Base-by-base conservation (phyloP, 2,888 invertebrate genomes). In the Entomobrya proxima region DNA sequence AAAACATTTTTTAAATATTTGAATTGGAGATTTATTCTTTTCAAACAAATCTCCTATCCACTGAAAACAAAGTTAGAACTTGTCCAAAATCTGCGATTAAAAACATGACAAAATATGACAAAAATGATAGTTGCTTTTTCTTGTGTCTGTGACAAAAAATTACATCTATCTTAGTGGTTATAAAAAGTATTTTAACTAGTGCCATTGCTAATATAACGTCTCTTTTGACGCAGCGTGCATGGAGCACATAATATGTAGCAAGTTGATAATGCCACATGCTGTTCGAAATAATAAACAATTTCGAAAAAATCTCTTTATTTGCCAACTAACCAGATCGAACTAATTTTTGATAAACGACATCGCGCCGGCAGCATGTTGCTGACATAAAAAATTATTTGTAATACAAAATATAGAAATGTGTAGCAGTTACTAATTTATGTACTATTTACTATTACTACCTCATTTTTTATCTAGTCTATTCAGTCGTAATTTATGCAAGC, bases 401-500 rank as follows among this genome's bases (percentile, higher is more conserved):
- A 40, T 6, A 67, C 67, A 67, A 27, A 72, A 47, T 47, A 30
- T 13, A 18, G 47, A 30, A 44, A 44, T 72, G 72, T 64, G n/a
- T n/a, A n/a, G n/a, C n/a, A n/a, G n/a, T n/a, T n/a, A 61, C 6
- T 1, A 61, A 30, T 2, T 30, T 58, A n/a, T 32, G 7, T 30
- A 32, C 7, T 0, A 11, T 58, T 32, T 32, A 7, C 61, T 15
- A 61, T 32, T 32, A 64, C 64, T 64, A 64, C 7, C 37, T 37
- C 21, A 35, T 64, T n/a, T 61, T 61, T 64, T 37, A 18, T 35
- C 7, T 27, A n/a, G 1, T 24, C 40, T 64, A 7, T n/a, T 11
- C 30, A 13, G 21, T n/a, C 40, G 47, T 72, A 72, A 47, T 72
- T 44, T 72, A 72, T 72, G 72, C 72, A 72, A 47, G 72, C n/a